Evolutionary conservation across 2,888 invertebrate species (phyloP).

Genomic region (Enoplolaimus lenunculus): DNA sequence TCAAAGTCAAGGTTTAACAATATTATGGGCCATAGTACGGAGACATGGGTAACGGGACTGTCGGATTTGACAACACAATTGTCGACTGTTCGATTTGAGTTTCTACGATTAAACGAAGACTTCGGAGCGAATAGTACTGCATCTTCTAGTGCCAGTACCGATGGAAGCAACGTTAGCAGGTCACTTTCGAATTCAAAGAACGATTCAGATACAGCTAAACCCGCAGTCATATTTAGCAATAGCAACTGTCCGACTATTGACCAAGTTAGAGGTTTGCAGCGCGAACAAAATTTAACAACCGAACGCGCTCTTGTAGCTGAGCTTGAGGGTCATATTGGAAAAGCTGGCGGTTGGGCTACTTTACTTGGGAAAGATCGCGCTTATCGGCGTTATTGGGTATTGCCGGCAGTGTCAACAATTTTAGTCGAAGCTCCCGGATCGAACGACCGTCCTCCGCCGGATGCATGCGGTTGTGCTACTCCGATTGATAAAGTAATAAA

Average conservation of each 20-base stretch:
- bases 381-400: background rate
- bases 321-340: background rate
- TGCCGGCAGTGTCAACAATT: background rate
- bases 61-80: background rate
- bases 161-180: no score
- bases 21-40: background rate
- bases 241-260: background rate
- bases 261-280: background rate
- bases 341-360: background rate
- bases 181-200: no score
- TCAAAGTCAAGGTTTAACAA: no score
- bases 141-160: background rate
- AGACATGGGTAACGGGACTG: background rate
- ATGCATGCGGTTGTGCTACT: no score
- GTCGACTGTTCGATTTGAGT: background rate
- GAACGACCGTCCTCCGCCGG: no score
- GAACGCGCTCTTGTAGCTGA: conserved; percentile 8
- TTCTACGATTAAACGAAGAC: background rate
- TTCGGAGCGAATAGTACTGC: background rate
- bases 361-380: background rate
- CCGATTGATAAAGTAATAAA: conserved; percentile 11
- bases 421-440: no score
- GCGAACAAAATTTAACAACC: background rate
- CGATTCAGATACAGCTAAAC: no score
- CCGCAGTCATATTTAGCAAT: no score